These are phyloP conservation scores for Perca flavescens DNA, from an alignment of 2,113 vertebrate species.

Conservation along the genomic window DNA sequence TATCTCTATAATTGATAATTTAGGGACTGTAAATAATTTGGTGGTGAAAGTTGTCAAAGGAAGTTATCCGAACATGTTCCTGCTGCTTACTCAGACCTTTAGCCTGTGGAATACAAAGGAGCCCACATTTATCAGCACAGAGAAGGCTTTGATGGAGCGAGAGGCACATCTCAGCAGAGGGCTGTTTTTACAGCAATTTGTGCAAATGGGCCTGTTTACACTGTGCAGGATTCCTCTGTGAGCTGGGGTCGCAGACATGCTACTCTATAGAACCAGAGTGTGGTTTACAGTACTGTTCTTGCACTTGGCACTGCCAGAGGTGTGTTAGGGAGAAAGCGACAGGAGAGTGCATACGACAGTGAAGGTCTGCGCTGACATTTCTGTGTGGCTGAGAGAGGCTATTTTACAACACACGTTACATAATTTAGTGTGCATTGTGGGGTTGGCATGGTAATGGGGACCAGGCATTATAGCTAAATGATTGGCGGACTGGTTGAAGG, in stretches of 20 bases:
- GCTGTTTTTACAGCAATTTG: constrained; percentile 78
- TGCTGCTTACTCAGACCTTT: neutral
- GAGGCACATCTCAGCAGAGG: constrained; percentile 52
- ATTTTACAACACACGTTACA: constrained; percentile 1
- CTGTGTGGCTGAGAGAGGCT: constrained; percentile 13
- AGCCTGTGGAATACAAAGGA: constrained; percentile 55
- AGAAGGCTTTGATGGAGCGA: constrained; percentile 63
- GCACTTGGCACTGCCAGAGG: constrained; percentile 47
- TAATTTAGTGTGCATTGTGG: neutral
- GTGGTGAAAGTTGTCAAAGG: neutral
- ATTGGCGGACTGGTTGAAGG: constrained; percentile 15
- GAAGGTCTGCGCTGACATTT: neutral
- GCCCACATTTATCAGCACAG: constrained; percentile 73
- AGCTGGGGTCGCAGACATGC: constrained; percentile 42
- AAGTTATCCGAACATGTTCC: constrained; percentile 38
- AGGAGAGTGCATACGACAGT: neutral
- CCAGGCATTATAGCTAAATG: constrained; percentile 20
- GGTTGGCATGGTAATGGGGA: constrained; percentile 22
- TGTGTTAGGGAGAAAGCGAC: constrained; percentile 20
- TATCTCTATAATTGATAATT: neutral
- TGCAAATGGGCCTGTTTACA: constrained; percentile 72
- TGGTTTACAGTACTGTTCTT: constrained; percentile 47
- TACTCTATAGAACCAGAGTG: constrained; percentile 20
- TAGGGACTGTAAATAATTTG: neutral
- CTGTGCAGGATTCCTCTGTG: constrained; percentile 57